Evolutionary conservation across 2,888 invertebrate genomes (phyloP).

Genomic region (Apamea monoglypha): DNA sequence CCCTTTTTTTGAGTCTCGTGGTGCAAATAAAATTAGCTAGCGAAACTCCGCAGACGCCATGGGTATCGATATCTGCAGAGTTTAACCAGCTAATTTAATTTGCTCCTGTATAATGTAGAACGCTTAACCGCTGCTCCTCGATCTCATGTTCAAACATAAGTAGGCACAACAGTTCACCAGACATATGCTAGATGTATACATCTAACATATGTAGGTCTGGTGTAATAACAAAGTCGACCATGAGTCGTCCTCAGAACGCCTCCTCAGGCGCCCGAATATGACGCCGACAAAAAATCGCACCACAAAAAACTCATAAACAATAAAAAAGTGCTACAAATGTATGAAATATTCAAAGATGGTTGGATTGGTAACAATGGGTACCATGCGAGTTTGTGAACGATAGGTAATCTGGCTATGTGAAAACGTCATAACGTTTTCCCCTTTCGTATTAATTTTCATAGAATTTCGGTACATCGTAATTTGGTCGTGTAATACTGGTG

Average conservation of each 20-base stretch:
- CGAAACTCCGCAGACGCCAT: not conserved
- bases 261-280: constrained; percentile 80
- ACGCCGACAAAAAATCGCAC: constrained; percentile 77
- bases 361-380: constrained; percentile 70
- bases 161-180: constrained; percentile 2
- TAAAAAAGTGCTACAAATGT: constrained; percentile 70
- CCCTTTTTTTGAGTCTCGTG: too few relatives aligned
- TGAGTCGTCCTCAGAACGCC: constrained; percentile 71
- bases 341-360: constrained; percentile 82
- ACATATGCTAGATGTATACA: constrained; percentile 2
- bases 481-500: constrained; percentile 76
- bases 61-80: not conserved
- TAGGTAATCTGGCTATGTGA: constrained; percentile 70
- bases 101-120: not conserved
- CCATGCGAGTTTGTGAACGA: constrained; percentile 73
- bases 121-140: not conserved
- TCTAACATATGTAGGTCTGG: constrained; percentile 30
- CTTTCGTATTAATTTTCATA: constrained; percentile 53
- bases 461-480: constrained; percentile 69
- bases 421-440: constrained; percentile 43
- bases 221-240: constrained; percentile 59
- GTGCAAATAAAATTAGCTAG: not conserved
- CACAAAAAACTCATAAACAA: constrained; percentile 65
- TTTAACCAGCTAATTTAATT: too few relatives aligned
- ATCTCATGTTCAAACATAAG: not conserved